phyloP scores from a whole-genome alignment of 64 coral and sea anemone species.

The Stichodactyla mertensii region DNA sequence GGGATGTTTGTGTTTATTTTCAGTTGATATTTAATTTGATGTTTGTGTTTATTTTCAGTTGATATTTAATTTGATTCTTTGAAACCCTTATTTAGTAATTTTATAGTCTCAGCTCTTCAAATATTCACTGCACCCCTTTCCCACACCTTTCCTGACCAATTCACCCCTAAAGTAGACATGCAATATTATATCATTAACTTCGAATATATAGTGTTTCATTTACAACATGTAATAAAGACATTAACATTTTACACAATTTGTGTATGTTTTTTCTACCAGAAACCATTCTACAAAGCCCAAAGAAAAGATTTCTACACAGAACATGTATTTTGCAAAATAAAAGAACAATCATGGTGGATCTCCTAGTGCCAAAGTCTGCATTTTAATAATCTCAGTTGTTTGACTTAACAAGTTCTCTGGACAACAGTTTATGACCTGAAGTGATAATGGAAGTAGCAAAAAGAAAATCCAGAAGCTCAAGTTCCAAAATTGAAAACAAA shows the following conservation, averaged over 20 bases:
- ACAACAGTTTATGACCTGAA: neutral
- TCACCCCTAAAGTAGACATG: neutral
- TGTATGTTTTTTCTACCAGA: neutral
- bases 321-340: neutral
- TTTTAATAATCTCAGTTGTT: neutral
- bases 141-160: too few species aligned
- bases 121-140: neutral
- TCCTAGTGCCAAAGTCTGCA: neutral
- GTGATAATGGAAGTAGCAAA: constrained; percentile 5
- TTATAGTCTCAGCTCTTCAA: neutral
- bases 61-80: neutral
- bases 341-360: neutral
- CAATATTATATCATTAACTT: neutral
- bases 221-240: neutral
- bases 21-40: neutral
- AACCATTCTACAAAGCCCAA: neutral
- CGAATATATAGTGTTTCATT: neutral
- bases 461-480: constrained; percentile 16
- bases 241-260: neutral
- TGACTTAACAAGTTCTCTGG: neutral
- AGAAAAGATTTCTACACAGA: neutral
- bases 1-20: neutral
- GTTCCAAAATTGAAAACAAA: neutral
- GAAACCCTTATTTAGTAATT: neutral
- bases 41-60: neutral